Percentiles rank a stretch among this genome's conserved stretches.
Evolutionary conservation across 2,888 invertebrate genomes (phyloP).

Genomic region (Diarsia dahlii): DNA sequence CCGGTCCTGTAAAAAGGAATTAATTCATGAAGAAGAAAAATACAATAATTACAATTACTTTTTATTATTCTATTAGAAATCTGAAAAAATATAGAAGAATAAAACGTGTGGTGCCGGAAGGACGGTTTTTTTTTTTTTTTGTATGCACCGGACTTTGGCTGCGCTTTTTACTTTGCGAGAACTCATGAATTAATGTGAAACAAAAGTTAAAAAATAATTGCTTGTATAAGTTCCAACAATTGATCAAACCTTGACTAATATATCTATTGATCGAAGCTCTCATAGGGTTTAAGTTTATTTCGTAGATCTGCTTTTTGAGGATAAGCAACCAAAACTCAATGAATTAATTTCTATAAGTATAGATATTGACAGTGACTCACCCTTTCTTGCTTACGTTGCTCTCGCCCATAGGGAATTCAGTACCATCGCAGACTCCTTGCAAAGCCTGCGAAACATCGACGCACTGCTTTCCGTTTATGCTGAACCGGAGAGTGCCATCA

Average conservation of each 20-base stretch:
- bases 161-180: not conserved
- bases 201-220: too few species aligned
- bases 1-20: not conserved
- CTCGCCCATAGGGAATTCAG: conserved; percentile 72
- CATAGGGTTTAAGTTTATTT: not conserved
- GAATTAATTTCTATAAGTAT: not conserved
- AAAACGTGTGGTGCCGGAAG: not conserved
- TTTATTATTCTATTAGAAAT: not conserved
- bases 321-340: too few species aligned
- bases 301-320: not conserved
- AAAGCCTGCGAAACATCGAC: conserved; percentile 65
- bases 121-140: too few species aligned
- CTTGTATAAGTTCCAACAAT: not conserved
- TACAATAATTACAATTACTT: not conserved
- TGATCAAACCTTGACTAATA: too few species aligned
- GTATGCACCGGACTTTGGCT: not conserved
- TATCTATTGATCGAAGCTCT: too few species aligned
- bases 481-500: conserved; percentile 71
- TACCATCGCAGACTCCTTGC: conserved; percentile 63
- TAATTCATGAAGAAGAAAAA: not conserved
- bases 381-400: conserved; percentile 70
- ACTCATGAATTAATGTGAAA: not conserved
- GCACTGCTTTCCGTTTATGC: conserved; percentile 74
- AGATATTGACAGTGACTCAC: conserved; percentile 61
- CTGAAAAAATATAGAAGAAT: not conserved